Conservation (phyloP, 2,113 vertebrate genomes). For the Uria aalge region DNA sequence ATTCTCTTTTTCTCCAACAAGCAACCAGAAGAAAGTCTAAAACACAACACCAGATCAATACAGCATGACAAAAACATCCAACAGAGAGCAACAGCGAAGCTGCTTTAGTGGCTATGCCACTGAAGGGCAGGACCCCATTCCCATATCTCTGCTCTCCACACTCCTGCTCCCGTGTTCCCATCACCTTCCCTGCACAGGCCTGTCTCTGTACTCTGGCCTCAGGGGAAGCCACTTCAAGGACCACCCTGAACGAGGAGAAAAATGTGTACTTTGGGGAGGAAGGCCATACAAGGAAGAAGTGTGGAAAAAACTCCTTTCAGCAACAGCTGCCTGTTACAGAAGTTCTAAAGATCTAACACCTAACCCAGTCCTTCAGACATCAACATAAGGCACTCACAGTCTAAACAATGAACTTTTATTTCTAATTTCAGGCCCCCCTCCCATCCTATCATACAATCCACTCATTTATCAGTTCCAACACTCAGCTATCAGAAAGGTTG, state of each 20-base stretch:
- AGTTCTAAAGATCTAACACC: not conserved
- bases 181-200: not conserved
- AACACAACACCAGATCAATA: not conserved
- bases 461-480: not conserved
- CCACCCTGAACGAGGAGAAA: accelerated
- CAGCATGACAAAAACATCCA: not conserved
- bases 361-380: not conserved
- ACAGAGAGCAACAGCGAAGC: not conserved
- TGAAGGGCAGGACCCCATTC: not conserved
- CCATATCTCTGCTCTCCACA: not conserved
- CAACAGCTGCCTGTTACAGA: not conserved
- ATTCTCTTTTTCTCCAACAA: not conserved
- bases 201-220: not conserved
- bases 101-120: not conserved
- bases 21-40: not conserved
- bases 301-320: not conserved
- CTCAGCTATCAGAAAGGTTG: not conserved
- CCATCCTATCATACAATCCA: not conserved
- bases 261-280: not conserved
- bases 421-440: not conserved
- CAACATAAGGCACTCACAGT: not conserved
- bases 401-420: not conserved
- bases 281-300: not conserved
- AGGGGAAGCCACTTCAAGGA: not conserved
- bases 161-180: accelerated